Percentiles rank a stretch among this genome's conserved stretches.
Conservation (phyloP, 2,888 invertebrate species). For the Linnaemya tessellans region DNA sequence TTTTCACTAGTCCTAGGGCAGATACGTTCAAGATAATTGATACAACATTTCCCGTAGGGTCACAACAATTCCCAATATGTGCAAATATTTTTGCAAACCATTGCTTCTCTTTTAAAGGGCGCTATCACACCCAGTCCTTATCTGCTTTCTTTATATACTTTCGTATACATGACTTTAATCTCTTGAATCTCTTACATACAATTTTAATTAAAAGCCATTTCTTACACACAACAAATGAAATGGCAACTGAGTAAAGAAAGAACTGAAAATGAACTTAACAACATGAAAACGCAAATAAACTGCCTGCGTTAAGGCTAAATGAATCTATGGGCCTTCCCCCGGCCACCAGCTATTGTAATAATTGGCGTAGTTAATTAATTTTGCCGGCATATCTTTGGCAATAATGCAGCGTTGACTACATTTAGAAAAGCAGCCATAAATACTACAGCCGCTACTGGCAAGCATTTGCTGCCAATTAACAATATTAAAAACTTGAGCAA, state of each 20-base stretch:
- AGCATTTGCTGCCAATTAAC: constrained; percentile 64
- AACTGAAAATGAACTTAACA: constrained; percentile 10
- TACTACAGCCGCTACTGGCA: constrained; percentile 50
- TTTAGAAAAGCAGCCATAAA: constrained; percentile 19
- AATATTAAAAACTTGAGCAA: constrained; percentile 44
- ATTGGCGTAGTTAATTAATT: constrained; percentile 70
- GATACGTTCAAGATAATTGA: no score
- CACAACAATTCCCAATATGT: no score
- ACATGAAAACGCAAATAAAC: constrained; percentile 41
- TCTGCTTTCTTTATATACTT: no score
- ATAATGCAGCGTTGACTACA: background rate
- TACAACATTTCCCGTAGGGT: no score
- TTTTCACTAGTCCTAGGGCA: no score
- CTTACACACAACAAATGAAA: background rate
- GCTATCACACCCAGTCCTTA: no score
- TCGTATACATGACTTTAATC: no score
- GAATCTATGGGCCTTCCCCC: background rate
- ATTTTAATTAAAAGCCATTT: constrained; percentile 16
- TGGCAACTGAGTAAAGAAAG: background rate
- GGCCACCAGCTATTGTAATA: constrained; percentile 13
- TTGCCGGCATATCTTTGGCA: constrained; percentile 18
- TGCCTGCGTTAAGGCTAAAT: constrained; percentile 72
- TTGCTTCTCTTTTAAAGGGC: no score
- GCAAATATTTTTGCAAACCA: no score
- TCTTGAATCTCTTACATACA: background rate